Conservation (phyloP, 2,888 invertebrate genomes). For the Phymatocera aterrima region DNA sequence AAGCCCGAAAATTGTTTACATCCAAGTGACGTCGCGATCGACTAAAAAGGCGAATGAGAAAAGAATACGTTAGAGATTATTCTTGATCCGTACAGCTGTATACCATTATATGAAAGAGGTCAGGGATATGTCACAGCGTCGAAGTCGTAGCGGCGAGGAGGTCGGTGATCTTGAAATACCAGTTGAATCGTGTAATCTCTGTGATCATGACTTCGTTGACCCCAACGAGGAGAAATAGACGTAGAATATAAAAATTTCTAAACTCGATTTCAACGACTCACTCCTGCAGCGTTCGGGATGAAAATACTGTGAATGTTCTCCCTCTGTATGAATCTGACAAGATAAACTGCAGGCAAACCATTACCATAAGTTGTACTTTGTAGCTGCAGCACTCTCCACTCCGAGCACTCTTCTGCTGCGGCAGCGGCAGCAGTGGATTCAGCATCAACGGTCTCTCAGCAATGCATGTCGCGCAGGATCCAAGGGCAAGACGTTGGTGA, state of each 20-base stretch:
- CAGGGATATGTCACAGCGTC: not conserved
- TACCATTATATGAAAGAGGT: not conserved
- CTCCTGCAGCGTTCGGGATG: not conserved
- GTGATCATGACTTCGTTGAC: not conserved
- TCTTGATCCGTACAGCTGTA: not conserved
- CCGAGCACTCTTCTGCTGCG: too few species aligned
- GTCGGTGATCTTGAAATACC: slow-evolving; percentile 1
- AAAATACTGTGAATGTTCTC: slow-evolving; percentile 15
- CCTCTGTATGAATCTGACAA: slow-evolving; percentile 32
- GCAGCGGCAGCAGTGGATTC: not conserved
- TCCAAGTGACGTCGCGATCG: too few species aligned
- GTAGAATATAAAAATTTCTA: not conserved
- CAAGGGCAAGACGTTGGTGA: slow-evolving; percentile 20
- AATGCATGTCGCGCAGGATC: slow-evolving; percentile 12
- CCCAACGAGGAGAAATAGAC: not conserved
- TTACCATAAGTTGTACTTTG: slow-evolving; percentile 38
- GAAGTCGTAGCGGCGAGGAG: not conserved
- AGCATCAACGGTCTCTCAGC: slow-evolving; percentile 10
- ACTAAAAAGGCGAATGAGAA: not conserved
- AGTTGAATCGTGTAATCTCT: slow-evolving; percentile 23
- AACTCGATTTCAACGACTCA: slow-evolving; percentile 24
- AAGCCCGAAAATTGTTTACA: too few species aligned
- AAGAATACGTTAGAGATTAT: not conserved
- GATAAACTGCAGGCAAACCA: slow-evolving; percentile 29
- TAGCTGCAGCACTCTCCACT: not conserved